phyloP scores from a whole-genome alignment of 2,888 invertebrate species.

The Pammene fasciana region DNA sequence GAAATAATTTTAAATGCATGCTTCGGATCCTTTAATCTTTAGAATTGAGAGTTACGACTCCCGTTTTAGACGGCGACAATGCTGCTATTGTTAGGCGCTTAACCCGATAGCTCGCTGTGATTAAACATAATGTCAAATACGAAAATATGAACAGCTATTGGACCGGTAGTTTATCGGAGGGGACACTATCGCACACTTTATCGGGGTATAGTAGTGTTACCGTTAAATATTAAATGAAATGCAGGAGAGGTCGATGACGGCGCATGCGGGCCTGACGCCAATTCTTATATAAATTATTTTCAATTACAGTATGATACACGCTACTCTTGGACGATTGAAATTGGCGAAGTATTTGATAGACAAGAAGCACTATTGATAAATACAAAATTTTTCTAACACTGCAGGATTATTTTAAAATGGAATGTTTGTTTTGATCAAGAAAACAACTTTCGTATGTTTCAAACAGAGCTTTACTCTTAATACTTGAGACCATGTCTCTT shows the following conservation, averaged over 20 bases:
- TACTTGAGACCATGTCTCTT: conserved; percentile 47
- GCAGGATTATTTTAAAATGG: neutral
- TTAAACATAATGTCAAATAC: conserved; percentile 41
- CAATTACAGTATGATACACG: conserved; percentile 32
- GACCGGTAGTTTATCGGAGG: conserved; percentile 42
- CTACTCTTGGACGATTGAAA: conserved; percentile 25
- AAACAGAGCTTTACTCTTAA: conserved; percentile 9
- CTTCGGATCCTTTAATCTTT: conserved; percentile 35
- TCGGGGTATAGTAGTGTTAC: conserved; percentile 47
- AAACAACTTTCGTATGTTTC: neutral
- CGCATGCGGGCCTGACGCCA: conserved; percentile 63
- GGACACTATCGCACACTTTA: conserved; percentile 43
- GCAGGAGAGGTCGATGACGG: conserved; percentile 66
- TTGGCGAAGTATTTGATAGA: conserved; percentile 20
- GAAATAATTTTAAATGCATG: conserved; percentile 30
- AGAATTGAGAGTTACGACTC: conserved; percentile 36
- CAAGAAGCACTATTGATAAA: neutral
- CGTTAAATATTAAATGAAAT: conserved; percentile 59
- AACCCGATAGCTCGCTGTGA: conserved; percentile 37
- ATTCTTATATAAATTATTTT: conserved; percentile 48
- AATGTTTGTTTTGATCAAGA: neutral
- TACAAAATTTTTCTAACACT: neutral
- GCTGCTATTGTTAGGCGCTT: conserved; percentile 38
- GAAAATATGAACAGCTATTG: conserved; percentile 36
- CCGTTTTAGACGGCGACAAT: conserved; percentile 37